Evolutionary conservation across 2,113 vertebrate species (phyloP).

Genomic region (Oplegnathus fasciatus): DNA sequence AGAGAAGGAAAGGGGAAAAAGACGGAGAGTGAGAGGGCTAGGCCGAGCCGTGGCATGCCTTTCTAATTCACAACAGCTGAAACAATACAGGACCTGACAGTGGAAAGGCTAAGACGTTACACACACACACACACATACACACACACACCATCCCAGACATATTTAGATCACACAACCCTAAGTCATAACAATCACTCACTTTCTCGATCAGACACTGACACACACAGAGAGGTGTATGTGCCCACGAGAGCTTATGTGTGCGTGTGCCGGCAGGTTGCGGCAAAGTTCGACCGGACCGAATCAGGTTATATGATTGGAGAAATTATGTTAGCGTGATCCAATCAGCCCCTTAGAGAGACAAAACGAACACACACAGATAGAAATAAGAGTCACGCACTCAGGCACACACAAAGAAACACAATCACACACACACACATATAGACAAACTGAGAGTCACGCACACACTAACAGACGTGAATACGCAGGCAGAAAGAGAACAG

Average conservation of each 20-base stretch:
- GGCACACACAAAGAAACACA: not conserved
- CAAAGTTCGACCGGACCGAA: slow-evolving; percentile 28
- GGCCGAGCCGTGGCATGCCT: slow-evolving; percentile 69
- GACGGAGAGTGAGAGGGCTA: slow-evolving; percentile 18
- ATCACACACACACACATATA: not conserved
- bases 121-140: slow-evolving; percentile 26
- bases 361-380: not conserved
- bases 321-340: slow-evolving; percentile 73
- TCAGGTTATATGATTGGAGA: slow-evolving; percentile 73
- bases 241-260: no score
- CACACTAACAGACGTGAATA: not conserved
- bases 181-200: slow-evolving; percentile 29
- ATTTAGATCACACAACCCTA: slow-evolving; percentile 23
- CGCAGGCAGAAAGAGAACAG: slow-evolving; percentile 3
- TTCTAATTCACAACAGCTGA: slow-evolving; percentile 87
- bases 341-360: slow-evolving; percentile 51
- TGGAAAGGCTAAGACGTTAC: slow-evolving; percentile 54
- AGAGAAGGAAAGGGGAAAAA: slow-evolving; percentile 28
- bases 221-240: not conserved
- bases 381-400: slow-evolving; percentile 27
- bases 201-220: slow-evolving; percentile 5
- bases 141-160: slow-evolving; percentile 25
- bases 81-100: slow-evolving; percentile 76
- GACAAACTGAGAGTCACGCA: not conserved
- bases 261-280: slow-evolving; percentile 18